Percentiles rank a stretch among this genome's conserved stretches.
Conservation (phyloP, 1,140 invertebrate species). For the Zaprionus lachaisei region DNA sequence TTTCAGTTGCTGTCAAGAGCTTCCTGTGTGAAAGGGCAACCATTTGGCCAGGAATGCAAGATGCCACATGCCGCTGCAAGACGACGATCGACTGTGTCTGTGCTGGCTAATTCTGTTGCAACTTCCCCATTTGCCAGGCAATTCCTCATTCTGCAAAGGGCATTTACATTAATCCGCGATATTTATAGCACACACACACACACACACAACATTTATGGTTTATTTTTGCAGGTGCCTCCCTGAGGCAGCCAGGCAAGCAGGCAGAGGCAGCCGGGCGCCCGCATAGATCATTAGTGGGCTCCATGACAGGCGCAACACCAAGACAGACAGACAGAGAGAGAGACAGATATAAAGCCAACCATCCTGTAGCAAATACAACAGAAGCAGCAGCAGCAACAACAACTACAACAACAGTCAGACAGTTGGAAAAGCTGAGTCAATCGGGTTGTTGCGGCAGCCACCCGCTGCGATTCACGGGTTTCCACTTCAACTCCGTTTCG, state of each 20-base stretch:
- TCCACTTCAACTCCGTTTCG: constrained; percentile 19
- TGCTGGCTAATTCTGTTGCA: constrained; percentile 51
- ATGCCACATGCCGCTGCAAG: background rate
- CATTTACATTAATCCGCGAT: constrained; percentile 62
- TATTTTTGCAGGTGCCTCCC: constrained; percentile 62
- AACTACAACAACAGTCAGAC: constrained; percentile 11
- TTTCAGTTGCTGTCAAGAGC: constrained; percentile 21
- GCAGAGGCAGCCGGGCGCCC: constrained; percentile 40
- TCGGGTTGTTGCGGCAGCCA: constrained; percentile 17
- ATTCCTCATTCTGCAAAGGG: constrained; percentile 68
- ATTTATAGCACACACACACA: constrained; percentile 49
- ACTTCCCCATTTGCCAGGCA: constrained; percentile 52
- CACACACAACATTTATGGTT: constrained; percentile 40
- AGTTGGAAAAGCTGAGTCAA: constrained; percentile 53
- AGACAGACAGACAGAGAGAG: background rate
- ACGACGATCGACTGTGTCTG: constrained; percentile 3
- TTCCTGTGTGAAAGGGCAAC: constrained; percentile 62
- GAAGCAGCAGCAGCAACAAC: constrained; percentile 18
- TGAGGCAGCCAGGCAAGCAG: background rate
- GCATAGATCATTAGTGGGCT: constrained; percentile 59
- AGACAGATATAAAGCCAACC: constrained; percentile 7
- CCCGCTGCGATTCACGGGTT: constrained; percentile 31
- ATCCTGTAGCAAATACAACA: background rate
- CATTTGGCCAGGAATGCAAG: constrained; percentile 32
- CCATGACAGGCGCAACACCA: constrained; percentile 48